Evolutionary conservation across 2,113 vertebrate genomes (phyloP).

Genomic region (Microtus richardsoni): DNA sequence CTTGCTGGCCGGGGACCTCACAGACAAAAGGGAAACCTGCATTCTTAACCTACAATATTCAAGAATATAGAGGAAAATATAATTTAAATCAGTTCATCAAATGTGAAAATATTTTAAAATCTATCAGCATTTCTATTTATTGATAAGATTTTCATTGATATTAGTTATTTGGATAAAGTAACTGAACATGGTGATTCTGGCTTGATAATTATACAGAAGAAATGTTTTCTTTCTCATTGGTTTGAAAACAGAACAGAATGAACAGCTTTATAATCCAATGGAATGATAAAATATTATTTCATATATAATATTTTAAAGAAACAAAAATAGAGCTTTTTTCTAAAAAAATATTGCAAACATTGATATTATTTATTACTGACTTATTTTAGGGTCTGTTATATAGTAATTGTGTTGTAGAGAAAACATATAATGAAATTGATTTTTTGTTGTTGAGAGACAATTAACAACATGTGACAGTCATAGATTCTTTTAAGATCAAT

Average conservation of each 20-base stretch:
- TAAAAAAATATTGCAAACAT: neutral
- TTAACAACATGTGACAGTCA: constrained; percentile 67
- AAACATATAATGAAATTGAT: constrained; percentile 65
- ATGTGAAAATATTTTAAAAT: neutral
- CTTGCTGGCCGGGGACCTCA: too few species aligned
- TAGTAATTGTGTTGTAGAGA: neutral
- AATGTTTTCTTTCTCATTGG: neutral
- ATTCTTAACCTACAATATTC: neutral
- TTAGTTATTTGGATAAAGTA: neutral
- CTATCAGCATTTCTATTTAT: neutral
- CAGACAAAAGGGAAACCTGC: neutral
- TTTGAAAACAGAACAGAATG: neutral
- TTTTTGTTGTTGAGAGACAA: constrained; percentile 42
- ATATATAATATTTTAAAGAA: neutral
- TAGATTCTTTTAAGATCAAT: constrained; percentile 78
- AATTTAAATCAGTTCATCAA: constrained; percentile 14
- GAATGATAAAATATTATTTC: neutral
- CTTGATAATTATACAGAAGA: neutral
- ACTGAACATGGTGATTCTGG: neutral
- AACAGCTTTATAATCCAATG: neutral
- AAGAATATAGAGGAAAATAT: neutral
- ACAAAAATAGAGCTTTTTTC: neutral
- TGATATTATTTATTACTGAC: too few species aligned
- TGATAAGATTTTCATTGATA: neutral
- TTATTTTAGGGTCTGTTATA: neutral